Percentiles rank a stretch among this genome's conserved stretches.
phyloP scores from a whole-genome alignment of 2,797 vertebrate species.

The Poliocrania exsul region DNA sequence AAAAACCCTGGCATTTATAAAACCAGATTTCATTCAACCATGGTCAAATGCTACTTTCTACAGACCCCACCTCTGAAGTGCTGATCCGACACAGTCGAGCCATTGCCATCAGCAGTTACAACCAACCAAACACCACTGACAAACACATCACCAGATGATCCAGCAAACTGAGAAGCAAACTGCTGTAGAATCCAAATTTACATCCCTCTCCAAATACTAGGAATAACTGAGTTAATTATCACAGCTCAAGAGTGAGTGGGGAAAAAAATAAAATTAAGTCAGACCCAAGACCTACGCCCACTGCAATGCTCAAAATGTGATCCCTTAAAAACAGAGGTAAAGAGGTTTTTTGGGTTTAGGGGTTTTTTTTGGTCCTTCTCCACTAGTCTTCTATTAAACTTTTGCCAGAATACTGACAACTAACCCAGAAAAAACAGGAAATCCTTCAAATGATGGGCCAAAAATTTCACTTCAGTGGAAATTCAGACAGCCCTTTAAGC shows the following conservation, averaged over 20 bases:
- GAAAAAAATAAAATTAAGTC: neutral
- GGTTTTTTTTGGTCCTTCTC: neutral
- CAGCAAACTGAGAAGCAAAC: neutral
- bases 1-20: neutral
- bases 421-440: constrained; percentile 49
- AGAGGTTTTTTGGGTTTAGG: neutral
- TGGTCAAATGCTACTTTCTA: neutral
- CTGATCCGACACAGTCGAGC: neutral
- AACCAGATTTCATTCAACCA: neutral
- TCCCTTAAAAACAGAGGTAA: neutral
- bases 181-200: neutral
- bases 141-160: neutral
- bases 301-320: neutral
- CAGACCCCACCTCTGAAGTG: neutral
- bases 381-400: neutral
- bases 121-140: neutral
- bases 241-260: neutral
- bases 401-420: constrained; percentile 1
- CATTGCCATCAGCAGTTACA: neutral
- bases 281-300: neutral
- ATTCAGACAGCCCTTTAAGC: neutral
- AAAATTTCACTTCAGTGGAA: constrained; percentile 19
- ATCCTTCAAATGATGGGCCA: neutral
- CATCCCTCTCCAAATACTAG: neutral
- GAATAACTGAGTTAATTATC: neutral